Evolutionary conservation across 2,113 vertebrate genomes (phyloP), one percentile per base, ranked within the genome.

Genomic region (Nycticryphes semicollaris): DNA sequence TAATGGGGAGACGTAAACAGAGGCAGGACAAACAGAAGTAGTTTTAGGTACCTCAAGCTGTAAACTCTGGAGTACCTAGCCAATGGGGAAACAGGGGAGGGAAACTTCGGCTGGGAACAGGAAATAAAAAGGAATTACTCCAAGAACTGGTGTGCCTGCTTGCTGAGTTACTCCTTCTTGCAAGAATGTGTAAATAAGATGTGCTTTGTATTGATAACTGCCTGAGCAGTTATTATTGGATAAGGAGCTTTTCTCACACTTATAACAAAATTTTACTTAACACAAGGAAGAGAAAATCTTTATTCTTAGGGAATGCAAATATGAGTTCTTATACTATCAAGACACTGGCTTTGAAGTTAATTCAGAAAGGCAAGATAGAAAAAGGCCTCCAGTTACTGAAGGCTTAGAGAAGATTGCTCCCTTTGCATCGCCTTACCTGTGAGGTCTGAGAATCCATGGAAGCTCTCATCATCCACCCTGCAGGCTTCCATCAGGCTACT

Each of bases 401-500:
- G 60, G 54, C 10, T 13, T 28, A 27, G 11, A 51, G 20, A 59
- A 45, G 15, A 51, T 22, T 72, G 23, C 57, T n/a, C 51, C 54
- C 59, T 25, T 8, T 68, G 25, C 89, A 31, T 14, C 8, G 39
- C 35, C 64, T 97, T 98, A 99, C 99, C 99, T 97, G 98, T 96
- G 89, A 98, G 98, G 89, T 99, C 98, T 35, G 98, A 97, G 66
- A 98, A 97, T 86, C 98, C 97, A 27, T 97, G 95, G 82, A 97
- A 97, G 69, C 91, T 89, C 35, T 99, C 98, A 66, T 99, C 99
- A 30, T 98, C 94, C 33, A 95, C 96, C 57, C 96, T 97, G 66
- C 98, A 98, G 12, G 98, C 98, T 97, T 99, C 99, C 98, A 98
- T 98, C 27, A 99, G 98, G 50, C 99, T 99, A 97, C 98, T 98